Evolutionary conservation across 2,888 invertebrate genomes (phyloP), one percentile per base, ranked within the genome.

Genomic region (Adineta ricciae): DNA sequence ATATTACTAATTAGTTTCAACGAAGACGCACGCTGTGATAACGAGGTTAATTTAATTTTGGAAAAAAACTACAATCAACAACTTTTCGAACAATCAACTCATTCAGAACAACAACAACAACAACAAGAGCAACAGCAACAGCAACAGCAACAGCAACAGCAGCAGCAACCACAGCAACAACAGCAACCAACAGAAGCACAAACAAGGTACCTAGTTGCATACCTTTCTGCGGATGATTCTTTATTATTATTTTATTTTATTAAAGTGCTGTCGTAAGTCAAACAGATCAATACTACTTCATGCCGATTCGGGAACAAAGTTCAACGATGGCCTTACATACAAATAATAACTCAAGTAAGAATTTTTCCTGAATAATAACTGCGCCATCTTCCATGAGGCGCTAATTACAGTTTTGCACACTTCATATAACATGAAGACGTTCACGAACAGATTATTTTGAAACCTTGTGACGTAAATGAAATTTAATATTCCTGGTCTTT

Each of bases 1-100:
- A n/a, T n/a, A n/a, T n/a, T n/a, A n/a, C n/a, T n/a, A n/a, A 64
- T 32, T 64, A 64, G 64, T 32, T 64, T 64, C 64, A 64, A 64
- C 64, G 64, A 64, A 64, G 64, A 64, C 64, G 64, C 64, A 64
- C 64, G 32, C 64, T 64, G 64, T 64, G 64, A 64, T 64, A 64
- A 64, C 64, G 64, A 64, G 16, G 64, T 64, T 19, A 64, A 64
- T 27, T 64, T 64, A 9, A 64, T 64, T 1, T 32, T 64, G 16
- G 64, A 64, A 32, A 64, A 64, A 64, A 64, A 64, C 32, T 16
- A 64, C 16, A 64, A 27, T 64, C 64, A 64, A 32, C 11, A 27
- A 27, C 16, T 64, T 32, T 1, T 64, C 27, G 64, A 64, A 64
- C 64, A 64, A 32, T 64, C 64, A 32, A 16, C 19, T 32, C 32